phyloP scores from a whole-genome alignment of 2,888 invertebrate genomes.

The Sceliomorpha sp. region DNA sequence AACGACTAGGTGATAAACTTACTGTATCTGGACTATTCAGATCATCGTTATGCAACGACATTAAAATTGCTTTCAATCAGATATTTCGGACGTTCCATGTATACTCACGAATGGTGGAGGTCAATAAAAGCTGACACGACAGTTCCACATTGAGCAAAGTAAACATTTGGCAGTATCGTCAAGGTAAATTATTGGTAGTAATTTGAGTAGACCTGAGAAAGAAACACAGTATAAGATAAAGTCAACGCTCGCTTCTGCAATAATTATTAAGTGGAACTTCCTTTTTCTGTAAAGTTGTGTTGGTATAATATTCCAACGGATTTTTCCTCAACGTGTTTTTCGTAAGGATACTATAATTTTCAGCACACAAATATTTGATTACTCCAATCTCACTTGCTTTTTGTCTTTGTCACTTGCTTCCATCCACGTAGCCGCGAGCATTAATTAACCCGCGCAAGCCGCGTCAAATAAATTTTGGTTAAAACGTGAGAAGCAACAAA shows the following conservation, averaged over 20 bases:
- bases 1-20: slow-evolving; percentile 18
- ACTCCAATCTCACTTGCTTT: slow-evolving; percentile 37
- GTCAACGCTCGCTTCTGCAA: no score
- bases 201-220: no score
- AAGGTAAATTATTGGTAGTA: no score
- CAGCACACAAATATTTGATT: slow-evolving; percentile 46
- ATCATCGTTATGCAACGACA: slow-evolving; percentile 1
- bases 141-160: no score
- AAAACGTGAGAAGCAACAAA: slow-evolving; percentile 80
- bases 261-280: no score
- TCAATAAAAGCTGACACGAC: no score
- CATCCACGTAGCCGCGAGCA: slow-evolving; percentile 45
- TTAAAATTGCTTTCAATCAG: no score
- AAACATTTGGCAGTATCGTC: no score
- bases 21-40: neutral
- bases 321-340: neutral
- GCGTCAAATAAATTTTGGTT: slow-evolving; percentile 80
- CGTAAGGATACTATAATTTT: slow-evolving; percentile 18
- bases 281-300: no score
- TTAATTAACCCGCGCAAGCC: slow-evolving; percentile 64
- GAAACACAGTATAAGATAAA: no score
- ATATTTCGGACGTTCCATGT: no score
- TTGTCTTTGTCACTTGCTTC: slow-evolving; percentile 15
- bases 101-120: no score
- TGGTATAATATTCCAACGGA: neutral